Conservation (phyloP, 2,113 vertebrate species). For the Irena cyanogastra region DNA sequence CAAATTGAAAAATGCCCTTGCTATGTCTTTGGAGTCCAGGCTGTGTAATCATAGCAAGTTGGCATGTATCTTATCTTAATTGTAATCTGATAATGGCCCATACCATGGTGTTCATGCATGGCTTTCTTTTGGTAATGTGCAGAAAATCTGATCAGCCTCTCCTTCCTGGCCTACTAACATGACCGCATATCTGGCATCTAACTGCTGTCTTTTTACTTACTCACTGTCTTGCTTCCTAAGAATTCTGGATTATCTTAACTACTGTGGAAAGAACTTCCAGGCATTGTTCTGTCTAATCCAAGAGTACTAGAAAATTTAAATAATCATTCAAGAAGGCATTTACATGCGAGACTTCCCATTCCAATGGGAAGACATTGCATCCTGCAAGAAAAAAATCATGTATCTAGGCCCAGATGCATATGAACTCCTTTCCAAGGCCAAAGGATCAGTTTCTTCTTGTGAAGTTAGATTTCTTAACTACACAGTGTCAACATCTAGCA, state of each 20-base stretch:
- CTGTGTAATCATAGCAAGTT: neutral
- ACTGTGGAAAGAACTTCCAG: neutral
- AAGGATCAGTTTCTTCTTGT: neutral
- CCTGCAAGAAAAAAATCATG: neutral
- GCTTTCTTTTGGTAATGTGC: neutral
- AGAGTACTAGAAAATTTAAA: neutral
- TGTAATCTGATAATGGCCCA: neutral
- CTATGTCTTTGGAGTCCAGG: neutral
- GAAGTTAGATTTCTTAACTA: neutral
- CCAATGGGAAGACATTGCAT: neutral
- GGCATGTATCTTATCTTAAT: neutral
- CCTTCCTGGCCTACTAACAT: neutral
- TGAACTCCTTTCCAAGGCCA: neutral
- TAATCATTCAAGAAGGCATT: neutral
- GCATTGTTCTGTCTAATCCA: neutral
- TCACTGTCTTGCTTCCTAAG: neutral
- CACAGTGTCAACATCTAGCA: neutral
- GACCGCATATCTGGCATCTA: neutral
- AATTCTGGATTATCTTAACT: neutral
- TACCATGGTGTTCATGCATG: neutral
- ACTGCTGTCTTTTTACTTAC: neutral
- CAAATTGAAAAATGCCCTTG: neutral
- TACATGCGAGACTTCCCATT: neutral
- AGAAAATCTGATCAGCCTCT: neutral
- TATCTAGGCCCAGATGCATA: neutral